phyloP scores from a whole-genome alignment of 1,140 invertebrate species.

The Cotesia chilonis region DNA sequence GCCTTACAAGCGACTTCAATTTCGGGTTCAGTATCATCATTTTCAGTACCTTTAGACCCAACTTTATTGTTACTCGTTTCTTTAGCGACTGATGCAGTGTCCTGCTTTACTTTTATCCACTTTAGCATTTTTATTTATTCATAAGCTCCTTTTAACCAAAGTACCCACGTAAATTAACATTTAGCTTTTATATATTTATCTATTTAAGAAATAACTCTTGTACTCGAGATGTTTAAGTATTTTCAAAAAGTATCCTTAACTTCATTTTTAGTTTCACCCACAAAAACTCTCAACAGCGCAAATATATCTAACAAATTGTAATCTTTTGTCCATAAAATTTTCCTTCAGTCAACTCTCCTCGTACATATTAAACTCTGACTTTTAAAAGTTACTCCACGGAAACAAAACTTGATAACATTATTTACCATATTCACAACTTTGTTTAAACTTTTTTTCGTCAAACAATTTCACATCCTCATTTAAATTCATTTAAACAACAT shows the following conservation, averaged over 20 bases:
- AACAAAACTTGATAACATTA: constrained; percentile 38
- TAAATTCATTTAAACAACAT: not conserved
- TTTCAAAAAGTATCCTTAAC: no score
- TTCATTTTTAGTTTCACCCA: no score
- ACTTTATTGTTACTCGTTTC: constrained; percentile 11
- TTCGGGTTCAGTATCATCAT: constrained; percentile 34
- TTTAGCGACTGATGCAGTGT: constrained; percentile 31
- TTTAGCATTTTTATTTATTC: constrained; percentile 54
- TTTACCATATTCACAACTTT: constrained; percentile 30
- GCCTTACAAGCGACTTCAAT: constrained; percentile 44
- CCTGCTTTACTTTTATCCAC: constrained; percentile 64
- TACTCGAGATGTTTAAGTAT: no score
- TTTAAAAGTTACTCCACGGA: constrained; percentile 14
- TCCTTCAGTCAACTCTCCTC: not conserved
- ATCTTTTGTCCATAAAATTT: constrained; percentile 25
- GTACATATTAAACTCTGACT: not conserved
- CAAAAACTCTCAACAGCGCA: no score
- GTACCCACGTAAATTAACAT: no score
- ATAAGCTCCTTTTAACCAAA: not conserved
- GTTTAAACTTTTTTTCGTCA: not conserved
- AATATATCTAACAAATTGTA: no score
- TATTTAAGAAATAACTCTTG: no score
- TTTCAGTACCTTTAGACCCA: constrained; percentile 24
- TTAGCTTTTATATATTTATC: no score
- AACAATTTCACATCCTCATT: not conserved